Evolutionary conservation across 2,113 vertebrate species (phyloP).

Genomic region (Triplophysa tibetana): DNA sequence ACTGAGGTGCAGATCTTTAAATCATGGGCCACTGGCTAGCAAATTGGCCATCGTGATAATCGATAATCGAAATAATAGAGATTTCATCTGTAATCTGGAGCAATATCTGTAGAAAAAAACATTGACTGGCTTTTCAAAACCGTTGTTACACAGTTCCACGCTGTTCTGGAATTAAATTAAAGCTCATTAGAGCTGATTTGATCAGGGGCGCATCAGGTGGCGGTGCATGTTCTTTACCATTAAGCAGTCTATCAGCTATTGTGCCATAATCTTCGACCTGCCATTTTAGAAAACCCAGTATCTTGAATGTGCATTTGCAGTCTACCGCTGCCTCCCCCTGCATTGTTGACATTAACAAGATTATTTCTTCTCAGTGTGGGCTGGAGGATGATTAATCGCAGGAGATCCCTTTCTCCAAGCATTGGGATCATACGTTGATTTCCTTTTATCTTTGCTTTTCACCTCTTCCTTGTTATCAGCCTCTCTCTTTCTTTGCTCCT

Average conservation of each 20-base stretch:
- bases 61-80: too few relatives aligned
- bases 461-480: neutral
- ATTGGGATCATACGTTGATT: slow-evolving; percentile 16
- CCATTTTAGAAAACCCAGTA: neutral
- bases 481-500: slow-evolving; percentile 22
- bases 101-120: slow-evolving; percentile 22
- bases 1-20: slow-evolving; percentile 18
- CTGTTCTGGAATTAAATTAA: slow-evolving; percentile 48
- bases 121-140: slow-evolving; percentile 27
- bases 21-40: slow-evolving; percentile 1
- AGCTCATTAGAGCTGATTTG: slow-evolving; percentile 47
- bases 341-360: slow-evolving; percentile 30
- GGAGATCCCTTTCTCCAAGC: slow-evolving; percentile 22
- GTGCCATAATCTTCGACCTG: neutral
- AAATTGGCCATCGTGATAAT: slow-evolving; percentile 9
- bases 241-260: neutral
- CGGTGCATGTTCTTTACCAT: slow-evolving; percentile 17
- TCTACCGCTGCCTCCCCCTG: neutral
- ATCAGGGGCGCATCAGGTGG: slow-evolving; percentile 18
- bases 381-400: slow-evolving; percentile 21
- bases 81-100: neutral
- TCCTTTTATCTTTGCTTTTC: slow-evolving; percentile 15
- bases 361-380: slow-evolving; percentile 5
- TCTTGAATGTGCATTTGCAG: slow-evolving; percentile 3
- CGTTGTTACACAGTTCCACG: neutral